phyloP scores from a whole-genome alignment of 1,140 invertebrate genomes.

The Brachionus angularis region DNA sequence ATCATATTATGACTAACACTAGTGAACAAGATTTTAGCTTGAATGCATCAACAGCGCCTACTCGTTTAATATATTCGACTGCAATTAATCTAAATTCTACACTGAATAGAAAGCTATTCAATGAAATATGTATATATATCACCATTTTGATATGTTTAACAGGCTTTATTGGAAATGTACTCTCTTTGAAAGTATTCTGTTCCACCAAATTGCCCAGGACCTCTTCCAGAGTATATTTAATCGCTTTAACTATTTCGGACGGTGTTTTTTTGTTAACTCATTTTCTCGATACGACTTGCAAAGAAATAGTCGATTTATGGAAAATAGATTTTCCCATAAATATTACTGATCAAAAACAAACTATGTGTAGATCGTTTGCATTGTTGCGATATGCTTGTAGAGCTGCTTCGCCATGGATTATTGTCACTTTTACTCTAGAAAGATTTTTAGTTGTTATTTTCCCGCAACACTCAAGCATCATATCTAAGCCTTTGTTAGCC shows the following conservation, averaged over 20 bases:
- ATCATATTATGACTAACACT: no score
- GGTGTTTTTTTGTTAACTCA: slow-evolving; percentile 17
- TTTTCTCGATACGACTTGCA: slow-evolving; percentile 37
- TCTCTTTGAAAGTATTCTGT: slow-evolving; percentile 37
- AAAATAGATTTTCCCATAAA: slow-evolving; percentile 39
- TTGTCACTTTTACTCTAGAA: slow-evolving; percentile 40
- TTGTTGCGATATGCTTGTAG: slow-evolving; percentile 2
- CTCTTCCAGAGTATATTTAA: slow-evolving; percentile 28
- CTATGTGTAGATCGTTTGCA: slow-evolving; percentile 39
- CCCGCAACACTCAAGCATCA: slow-evolving; percentile 12
- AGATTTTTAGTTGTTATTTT: slow-evolving; percentile 36
- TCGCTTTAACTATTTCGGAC: slow-evolving; percentile 22
- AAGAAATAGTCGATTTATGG: slow-evolving; percentile 36
- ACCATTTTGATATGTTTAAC: not conserved
- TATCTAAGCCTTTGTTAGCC: slow-evolving; percentile 31
- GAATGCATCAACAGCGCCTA: no score
- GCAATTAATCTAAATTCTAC: no score
- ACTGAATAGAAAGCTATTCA: not conserved
- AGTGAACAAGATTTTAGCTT: no score
- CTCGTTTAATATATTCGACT: no score
- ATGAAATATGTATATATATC: not conserved
- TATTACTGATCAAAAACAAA: slow-evolving; percentile 39
- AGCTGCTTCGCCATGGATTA: slow-evolving; percentile 3
- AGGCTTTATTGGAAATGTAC: slow-evolving; percentile 24
- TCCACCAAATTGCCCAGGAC: slow-evolving; percentile 27